These are phyloP conservation scores for Theretra japonica DNA, from an alignment of 2,888 invertebrate genomes.

Conservation along the genomic window DNA sequence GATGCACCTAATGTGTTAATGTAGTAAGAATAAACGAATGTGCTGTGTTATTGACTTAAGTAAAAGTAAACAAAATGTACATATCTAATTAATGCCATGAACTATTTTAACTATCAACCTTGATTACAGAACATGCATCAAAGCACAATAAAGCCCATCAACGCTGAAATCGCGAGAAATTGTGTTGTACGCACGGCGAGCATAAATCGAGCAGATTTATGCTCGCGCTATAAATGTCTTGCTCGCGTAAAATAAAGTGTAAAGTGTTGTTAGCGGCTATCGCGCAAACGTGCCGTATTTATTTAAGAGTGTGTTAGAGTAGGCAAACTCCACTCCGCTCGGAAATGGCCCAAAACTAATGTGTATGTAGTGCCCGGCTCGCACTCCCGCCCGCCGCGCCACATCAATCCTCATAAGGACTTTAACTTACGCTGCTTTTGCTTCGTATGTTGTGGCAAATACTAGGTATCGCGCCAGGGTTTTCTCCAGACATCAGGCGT, in stretches of 20 bases:
- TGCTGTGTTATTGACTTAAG: too few relatives aligned
- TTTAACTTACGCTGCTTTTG: background rate
- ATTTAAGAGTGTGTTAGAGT: conserved; percentile 74
- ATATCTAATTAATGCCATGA: background rate
- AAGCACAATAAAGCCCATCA: background rate
- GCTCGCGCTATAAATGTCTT: conserved; percentile 69
- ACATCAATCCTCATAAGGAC: conserved; percentile 32
- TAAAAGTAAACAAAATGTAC: too few relatives aligned
- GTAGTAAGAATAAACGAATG: too few relatives aligned
- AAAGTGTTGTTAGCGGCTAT: conserved; percentile 78
- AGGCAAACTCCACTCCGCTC: conserved; percentile 72
- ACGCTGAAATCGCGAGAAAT: background rate
- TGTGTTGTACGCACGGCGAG: conserved; percentile 40
- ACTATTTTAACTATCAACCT: background rate
- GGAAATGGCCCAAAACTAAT: conserved; percentile 81
- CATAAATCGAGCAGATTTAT: conserved; percentile 73
- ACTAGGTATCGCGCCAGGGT: background rate
- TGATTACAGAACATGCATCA: background rate
- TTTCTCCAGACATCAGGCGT: too few relatives aligned
- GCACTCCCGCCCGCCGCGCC: conserved; percentile 28
- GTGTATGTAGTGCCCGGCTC: conserved; percentile 45
- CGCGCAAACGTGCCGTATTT: conserved; percentile 80
- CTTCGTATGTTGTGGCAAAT: background rate
- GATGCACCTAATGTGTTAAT: too few relatives aligned
- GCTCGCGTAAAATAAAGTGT: conserved; percentile 70